These are phyloP conservation scores for Prunella himalayana DNA, from an alignment of 2,113 vertebrate species.

Conservation along the genomic window DNA sequence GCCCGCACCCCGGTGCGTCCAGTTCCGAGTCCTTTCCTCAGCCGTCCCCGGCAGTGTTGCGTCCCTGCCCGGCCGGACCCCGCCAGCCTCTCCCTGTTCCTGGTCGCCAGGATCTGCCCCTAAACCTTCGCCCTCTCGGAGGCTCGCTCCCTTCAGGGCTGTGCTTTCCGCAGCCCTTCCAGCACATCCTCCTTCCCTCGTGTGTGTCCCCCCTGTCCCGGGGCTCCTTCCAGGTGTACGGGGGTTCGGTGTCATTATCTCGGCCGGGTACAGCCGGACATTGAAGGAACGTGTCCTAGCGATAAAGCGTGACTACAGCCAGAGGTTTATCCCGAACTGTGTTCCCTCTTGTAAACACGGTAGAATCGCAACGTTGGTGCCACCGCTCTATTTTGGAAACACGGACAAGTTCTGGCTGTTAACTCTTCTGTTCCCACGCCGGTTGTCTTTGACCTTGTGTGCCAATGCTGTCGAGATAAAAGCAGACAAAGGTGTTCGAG, in stretches of 20 bases:
- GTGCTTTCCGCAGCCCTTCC: background rate
- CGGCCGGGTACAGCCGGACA: background rate
- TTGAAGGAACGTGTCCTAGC: background rate
- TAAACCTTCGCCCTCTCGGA: background rate
- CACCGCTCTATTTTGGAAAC: slow-evolving; percentile 27
- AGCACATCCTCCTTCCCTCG: background rate
- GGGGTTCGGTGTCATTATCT: background rate
- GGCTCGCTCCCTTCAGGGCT: background rate
- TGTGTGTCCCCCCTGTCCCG: background rate
- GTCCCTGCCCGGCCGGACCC: background rate
- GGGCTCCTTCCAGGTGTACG: background rate
- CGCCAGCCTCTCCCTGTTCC: background rate
- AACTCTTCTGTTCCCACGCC: background rate
- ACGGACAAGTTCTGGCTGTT: background rate
- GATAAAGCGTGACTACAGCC: background rate
- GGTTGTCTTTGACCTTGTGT: background rate
- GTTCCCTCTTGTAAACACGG: background rate
- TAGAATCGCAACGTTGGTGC: background rate
- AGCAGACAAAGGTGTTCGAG: background rate
- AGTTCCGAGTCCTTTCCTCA: background rate
- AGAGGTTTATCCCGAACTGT: background rate
- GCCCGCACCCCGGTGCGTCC: background rate
- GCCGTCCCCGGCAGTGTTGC: background rate
- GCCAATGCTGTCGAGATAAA: background rate
- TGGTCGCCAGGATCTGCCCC: background rate